Evolutionary conservation across 2,888 invertebrate species (phyloP).

Genomic region (Quadroppia sp.): DNA sequence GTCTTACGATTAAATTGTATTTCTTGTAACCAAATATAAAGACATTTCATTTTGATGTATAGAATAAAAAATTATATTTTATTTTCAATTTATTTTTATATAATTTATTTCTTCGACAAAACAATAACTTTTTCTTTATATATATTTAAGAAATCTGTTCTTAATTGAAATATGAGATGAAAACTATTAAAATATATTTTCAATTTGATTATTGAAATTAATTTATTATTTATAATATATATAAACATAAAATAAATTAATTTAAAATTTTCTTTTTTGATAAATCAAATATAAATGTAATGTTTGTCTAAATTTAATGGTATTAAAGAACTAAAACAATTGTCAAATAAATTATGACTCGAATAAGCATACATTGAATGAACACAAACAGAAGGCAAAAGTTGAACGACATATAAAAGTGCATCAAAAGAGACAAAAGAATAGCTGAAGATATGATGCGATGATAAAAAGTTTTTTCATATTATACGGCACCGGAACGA

Average conservation of each 20-base stretch:
- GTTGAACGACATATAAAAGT: not conserved
- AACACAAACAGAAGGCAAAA: not conserved
- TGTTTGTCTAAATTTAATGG: not conserved
- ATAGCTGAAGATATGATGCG: not conserved
- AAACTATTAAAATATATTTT: too few species aligned
- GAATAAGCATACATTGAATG: not conserved
- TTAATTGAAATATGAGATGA: not conserved
- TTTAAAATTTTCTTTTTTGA: too few species aligned
- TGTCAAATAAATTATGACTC: not conserved
- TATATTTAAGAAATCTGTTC: too few species aligned
- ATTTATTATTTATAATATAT: too few species aligned
- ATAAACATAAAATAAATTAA: too few species aligned
- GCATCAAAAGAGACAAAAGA: slow-evolving; percentile 2
- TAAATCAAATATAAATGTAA: not conserved
- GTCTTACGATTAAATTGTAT: slow-evolving; percentile 6
- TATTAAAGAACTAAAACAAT: not conserved
- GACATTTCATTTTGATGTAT: not conserved
- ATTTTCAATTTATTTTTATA: not conserved
- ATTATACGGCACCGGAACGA: not conserved
- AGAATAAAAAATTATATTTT: not conserved
- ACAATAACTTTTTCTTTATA: not conserved
- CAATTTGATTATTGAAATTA: too few species aligned
- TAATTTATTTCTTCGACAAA: not conserved
- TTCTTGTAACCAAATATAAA: not conserved
- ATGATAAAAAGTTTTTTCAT: slow-evolving; percentile 1